Conservation (phyloP, 2,113 vertebrate species). For the Beaufortia kweichowensis region DNA sequence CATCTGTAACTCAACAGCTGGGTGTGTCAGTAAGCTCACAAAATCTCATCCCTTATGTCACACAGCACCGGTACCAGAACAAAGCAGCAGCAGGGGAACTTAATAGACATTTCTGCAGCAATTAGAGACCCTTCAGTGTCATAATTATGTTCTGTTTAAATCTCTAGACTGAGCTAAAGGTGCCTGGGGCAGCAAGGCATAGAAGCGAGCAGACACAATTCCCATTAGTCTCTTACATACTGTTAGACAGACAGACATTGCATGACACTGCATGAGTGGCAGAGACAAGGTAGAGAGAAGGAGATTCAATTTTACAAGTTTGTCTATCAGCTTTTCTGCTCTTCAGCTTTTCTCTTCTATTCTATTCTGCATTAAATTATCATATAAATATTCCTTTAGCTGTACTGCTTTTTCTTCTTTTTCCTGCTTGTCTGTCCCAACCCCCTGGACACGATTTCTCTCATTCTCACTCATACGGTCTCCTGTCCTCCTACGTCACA, state of each 20-base stretch:
- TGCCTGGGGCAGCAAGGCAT: constrained; percentile 21
- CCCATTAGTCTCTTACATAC: constrained; percentile 12
- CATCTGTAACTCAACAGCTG: neutral
- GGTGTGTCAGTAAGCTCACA: neutral
- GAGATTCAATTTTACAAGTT: no score
- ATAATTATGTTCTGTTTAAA: constrained; percentile 18
- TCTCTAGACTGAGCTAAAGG: neutral
- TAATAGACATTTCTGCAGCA: neutral
- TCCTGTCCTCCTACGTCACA: constrained; percentile 12
- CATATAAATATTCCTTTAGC: neutral
- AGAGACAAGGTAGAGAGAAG: neutral
- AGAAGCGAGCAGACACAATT: constrained; percentile 1
- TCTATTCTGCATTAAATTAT: neutral
- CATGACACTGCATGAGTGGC: neutral
- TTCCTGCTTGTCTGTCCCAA: neutral
- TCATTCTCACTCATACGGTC: neutral
- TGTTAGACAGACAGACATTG: neutral
- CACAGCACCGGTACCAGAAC: neutral
- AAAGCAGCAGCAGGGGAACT: constrained; percentile 4
- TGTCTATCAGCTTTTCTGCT: no score
- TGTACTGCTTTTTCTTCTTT: neutral
- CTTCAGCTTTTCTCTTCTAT: no score
- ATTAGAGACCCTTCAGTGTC: constrained; percentile 11
- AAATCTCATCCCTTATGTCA: constrained; percentile 11
- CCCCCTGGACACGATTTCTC: constrained; percentile 25